phyloP scores from a whole-genome alignment of 2,113 vertebrate genomes.

The Salvator merianae region DNA sequence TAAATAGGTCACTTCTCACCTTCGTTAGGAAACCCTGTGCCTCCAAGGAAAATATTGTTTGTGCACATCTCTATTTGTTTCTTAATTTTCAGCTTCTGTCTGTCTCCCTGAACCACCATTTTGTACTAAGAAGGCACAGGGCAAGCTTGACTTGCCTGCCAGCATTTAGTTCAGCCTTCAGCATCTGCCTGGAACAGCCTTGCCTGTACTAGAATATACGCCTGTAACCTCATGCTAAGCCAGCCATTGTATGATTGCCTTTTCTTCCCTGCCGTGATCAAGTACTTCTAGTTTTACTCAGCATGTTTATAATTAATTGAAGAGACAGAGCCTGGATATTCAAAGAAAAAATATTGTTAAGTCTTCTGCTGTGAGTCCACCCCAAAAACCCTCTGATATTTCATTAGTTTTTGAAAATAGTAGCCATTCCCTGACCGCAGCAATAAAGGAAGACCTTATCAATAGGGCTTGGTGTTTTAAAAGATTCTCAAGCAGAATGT shows the following conservation, averaged over 20 bases:
- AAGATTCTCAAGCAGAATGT: conserved; percentile 24
- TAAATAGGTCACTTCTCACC: too few species aligned
- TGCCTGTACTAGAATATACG: background rate
- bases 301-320: conserved; percentile 62
- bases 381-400: background rate
- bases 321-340: conserved; percentile 38
- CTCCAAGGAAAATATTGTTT: too few species aligned
- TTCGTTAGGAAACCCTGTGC: too few species aligned
- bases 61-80: too few species aligned
- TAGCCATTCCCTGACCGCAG: background rate
- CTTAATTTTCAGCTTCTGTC: too few species aligned
- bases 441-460: conserved; percentile 26
- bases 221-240: conserved; percentile 36
- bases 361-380: too few species aligned
- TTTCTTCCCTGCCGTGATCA: conserved; percentile 49
- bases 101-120: too few species aligned
- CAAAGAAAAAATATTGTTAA: conserved; percentile 23
- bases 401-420: conserved; percentile 30
- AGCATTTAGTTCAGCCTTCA: background rate
- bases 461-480: conserved; percentile 30
- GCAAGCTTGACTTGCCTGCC: background rate
- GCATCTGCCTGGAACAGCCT: background rate
- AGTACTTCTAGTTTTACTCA: conserved; percentile 51
- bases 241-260: conserved; percentile 22
- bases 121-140: background rate